Percentiles rank a stretch among this genome's conserved stretches.
These are phyloP conservation scores for Setophaga kirtlandii DNA, from an alignment of 2,113 vertebrate species.

Conservation along the genomic window DNA sequence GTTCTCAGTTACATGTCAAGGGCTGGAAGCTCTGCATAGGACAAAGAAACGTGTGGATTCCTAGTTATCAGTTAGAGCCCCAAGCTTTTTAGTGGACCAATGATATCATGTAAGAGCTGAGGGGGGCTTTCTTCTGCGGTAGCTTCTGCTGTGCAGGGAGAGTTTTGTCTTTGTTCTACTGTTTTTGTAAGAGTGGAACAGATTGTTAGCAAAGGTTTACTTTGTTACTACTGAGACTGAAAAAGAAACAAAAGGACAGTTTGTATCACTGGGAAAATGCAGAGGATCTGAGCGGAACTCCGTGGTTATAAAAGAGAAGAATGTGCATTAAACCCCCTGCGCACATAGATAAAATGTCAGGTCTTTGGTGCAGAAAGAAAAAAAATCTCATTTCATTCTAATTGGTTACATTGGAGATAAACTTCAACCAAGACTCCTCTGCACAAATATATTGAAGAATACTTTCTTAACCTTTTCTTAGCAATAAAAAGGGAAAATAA, in stretches of 20 bases:
- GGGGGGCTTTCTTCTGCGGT: background rate
- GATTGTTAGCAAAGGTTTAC: background rate
- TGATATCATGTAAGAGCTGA: background rate
- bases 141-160: background rate
- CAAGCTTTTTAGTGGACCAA: background rate
- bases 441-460: background rate
- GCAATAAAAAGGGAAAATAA: background rate
- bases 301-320: background rate
- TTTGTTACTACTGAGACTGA: background rate
- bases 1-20: background rate
- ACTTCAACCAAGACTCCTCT: background rate
- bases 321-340: background rate
- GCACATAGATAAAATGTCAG: background rate
- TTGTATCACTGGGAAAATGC: background rate
- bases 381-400: background rate
- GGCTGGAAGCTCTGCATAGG: background rate
- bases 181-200: background rate
- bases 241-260: background rate
- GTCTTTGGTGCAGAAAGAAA: background rate
- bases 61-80: background rate
- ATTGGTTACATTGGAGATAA: background rate
- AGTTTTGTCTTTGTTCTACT: background rate
- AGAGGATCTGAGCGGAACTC: background rate
- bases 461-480: conserved; percentile 28
- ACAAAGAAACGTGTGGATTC: background rate